phyloP scores from a whole-genome alignment of 2,797 vertebrate species.

The Petrocephalus schoutedeni region DNA sequence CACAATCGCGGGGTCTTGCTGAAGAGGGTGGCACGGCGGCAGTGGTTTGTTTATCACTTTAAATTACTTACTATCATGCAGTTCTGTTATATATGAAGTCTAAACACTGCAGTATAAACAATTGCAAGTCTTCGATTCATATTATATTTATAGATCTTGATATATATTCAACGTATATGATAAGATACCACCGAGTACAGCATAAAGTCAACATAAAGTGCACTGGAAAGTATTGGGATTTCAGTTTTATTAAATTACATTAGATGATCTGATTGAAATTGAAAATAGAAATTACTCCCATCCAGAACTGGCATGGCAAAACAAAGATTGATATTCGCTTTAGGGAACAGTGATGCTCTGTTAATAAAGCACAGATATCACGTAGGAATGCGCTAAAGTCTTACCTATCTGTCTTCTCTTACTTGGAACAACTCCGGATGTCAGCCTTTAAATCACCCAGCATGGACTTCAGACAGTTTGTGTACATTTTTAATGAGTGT shows the following conservation, averaged over 20 bases:
- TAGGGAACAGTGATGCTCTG: background rate
- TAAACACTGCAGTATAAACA: background rate
- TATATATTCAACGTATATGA: background rate
- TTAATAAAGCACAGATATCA: background rate
- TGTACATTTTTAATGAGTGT: constrained; percentile 15
- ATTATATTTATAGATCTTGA: background rate
- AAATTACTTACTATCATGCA: background rate
- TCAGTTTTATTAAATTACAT: background rate
- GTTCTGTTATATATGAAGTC: background rate
- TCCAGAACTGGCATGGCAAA: background rate
- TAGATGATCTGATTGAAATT: background rate
- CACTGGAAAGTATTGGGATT: background rate
- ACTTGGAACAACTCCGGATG: background rate
- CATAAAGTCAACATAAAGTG: background rate
- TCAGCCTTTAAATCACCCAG: constrained; percentile 11
- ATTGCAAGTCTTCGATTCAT: background rate
- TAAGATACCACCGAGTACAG: background rate
- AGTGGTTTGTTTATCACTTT: background rate
- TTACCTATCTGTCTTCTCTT: constrained; percentile 1
- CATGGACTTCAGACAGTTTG: constrained; percentile 5
- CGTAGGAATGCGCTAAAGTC: background rate
- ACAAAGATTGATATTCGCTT: background rate
- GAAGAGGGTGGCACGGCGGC: background rate
- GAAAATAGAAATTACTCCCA: background rate
- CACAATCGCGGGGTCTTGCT: background rate